Conservation (phyloP, 1,140 invertebrate genomes). For the Drosophila mayri region DNA sequence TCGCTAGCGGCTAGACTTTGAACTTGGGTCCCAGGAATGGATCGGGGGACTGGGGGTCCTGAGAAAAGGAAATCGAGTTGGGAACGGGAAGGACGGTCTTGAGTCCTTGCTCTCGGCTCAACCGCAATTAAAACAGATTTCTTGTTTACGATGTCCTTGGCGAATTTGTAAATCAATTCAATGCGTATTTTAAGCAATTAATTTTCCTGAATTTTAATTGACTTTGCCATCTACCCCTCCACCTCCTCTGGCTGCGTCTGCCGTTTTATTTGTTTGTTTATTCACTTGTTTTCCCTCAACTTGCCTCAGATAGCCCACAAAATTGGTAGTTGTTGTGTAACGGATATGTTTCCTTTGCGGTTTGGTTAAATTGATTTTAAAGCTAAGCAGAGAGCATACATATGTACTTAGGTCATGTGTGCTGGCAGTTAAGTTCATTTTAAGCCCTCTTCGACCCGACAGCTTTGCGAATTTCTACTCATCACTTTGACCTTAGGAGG, state of each 20-base stretch:
- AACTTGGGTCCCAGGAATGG: constrained; percentile 44
- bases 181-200: constrained; percentile 76
- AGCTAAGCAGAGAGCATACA: constrained; percentile 23
- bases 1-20: constrained; percentile 69
- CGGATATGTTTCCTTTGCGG: constrained; percentile 38
- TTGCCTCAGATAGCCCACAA: constrained; percentile 24
- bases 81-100: background rate
- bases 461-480: background rate
- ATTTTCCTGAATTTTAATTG: constrained; percentile 74
- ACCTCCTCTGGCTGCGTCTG: background rate
- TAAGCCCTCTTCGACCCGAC: constrained; percentile 10
- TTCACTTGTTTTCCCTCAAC: constrained; percentile 27
- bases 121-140: constrained; percentile 81
- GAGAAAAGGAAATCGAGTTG: constrained; percentile 16
- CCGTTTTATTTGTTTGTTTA: constrained; percentile 35
- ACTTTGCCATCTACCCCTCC: constrained; percentile 34
- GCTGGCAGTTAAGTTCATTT: constrained; percentile 1
- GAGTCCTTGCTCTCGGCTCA: constrained; percentile 54
- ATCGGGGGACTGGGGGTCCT: constrained; percentile 20
- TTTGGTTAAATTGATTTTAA: constrained; percentile 34
- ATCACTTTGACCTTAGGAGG: background rate
- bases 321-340: constrained; percentile 18
- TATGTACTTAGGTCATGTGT: constrained; percentile 23
- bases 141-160: constrained; percentile 78
- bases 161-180: constrained; percentile 81